Percentiles rank a stretch among this genome's conserved stretches.
Conservation (phyloP, 2,113 vertebrate species). For the Sturnira hondurensis region DNA sequence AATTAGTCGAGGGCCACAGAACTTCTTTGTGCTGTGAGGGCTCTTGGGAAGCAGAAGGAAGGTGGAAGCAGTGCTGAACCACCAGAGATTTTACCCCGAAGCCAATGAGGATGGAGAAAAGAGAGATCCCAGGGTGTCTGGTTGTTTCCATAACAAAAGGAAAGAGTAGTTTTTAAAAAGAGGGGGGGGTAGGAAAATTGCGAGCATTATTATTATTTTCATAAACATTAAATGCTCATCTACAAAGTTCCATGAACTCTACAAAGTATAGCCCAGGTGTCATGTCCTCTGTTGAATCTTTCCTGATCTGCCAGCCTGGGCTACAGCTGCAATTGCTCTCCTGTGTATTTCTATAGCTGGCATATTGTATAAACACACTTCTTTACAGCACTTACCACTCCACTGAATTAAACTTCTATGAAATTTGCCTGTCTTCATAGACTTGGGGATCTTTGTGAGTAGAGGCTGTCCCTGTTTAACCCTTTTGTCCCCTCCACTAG, state of each 20-base stretch:
- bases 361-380: neutral
- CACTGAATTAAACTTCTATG: neutral
- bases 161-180: neutral
- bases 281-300: neutral
- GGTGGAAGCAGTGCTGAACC: rapidly evolving
- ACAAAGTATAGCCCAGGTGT: neutral
- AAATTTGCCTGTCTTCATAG: neutral
- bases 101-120: neutral
- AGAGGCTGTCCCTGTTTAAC: neutral
- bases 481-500: rapidly evolving
- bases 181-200: neutral
- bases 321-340: neutral
- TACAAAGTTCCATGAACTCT: neutral
- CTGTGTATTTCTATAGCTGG: neutral
- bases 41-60: neutral
- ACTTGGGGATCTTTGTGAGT: neutral
- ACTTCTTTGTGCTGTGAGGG: neutral
- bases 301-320: neutral
- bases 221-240: neutral
- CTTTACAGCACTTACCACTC: neutral
- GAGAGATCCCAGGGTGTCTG: neutral
- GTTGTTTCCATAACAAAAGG: neutral
- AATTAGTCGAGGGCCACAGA: neutral
- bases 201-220: neutral
- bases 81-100: neutral